These are phyloP conservation scores for Noctua janthina DNA, from an alignment of 2,888 invertebrate species.

Conservation along the genomic window DNA sequence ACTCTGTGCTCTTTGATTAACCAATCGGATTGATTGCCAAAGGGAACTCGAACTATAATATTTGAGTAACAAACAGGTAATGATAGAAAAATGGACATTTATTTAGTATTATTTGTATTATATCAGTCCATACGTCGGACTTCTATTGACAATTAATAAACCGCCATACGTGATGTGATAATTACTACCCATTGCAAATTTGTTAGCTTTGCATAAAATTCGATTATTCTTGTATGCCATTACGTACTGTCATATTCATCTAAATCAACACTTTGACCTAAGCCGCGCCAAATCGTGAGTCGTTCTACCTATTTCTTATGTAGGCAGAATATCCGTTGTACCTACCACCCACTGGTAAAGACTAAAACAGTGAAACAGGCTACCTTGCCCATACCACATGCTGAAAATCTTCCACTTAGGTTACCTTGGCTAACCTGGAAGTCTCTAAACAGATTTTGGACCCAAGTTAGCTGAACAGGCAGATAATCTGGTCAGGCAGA, in stretches of 20 bases:
- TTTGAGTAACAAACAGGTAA: constrained; percentile 42
- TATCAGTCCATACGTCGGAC: background rate
- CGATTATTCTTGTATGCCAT: no score
- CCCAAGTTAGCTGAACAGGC: background rate
- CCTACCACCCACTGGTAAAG: background rate
- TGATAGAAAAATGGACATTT: constrained; percentile 1
- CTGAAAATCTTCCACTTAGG: background rate
- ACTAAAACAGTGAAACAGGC: background rate
- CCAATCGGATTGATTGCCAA: constrained; percentile 54
- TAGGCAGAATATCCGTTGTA: background rate
- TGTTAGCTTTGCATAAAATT: background rate
- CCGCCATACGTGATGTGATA: background rate
- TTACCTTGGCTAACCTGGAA: background rate
- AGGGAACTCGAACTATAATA: constrained; percentile 50
- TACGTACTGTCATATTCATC: background rate
- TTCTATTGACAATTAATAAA: background rate
- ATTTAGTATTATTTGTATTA: constrained; percentile 3
- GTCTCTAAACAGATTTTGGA: background rate
- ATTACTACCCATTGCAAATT: background rate
- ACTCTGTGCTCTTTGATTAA: constrained; percentile 55
- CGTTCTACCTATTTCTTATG: background rate
- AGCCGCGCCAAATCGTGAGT: background rate
- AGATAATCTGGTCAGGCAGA: background rate
- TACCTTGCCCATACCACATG: background rate
- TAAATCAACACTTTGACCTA: background rate